Evolutionary conservation across 2,888 invertebrate species (phyloP).

Genomic region (Polymixis flavicincta): DNA sequence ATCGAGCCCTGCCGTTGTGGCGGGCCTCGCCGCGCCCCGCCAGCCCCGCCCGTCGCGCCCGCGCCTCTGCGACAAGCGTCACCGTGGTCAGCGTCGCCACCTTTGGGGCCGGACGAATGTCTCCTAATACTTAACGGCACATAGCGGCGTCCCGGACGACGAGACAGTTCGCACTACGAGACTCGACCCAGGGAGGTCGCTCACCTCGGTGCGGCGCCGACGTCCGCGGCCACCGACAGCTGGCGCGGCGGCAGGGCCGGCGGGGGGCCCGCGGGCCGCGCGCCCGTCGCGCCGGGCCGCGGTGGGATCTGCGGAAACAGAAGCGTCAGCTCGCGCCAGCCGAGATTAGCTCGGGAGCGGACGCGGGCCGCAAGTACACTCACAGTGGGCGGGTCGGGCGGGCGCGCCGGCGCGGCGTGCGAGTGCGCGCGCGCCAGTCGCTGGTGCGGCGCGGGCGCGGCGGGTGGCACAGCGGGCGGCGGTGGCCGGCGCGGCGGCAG

Average conservation of each 20-base stretch:
- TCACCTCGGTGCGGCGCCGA: slow-evolving; percentile 82
- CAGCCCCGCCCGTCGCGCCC: slow-evolving; percentile 66
- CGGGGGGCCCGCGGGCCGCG: slow-evolving; percentile 75
- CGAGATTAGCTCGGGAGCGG: no score
- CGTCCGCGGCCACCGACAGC: slow-evolving; percentile 87
- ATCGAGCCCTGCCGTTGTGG: slow-evolving; percentile 78
- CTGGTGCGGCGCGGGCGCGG: slow-evolving; percentile 70
- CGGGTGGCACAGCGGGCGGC: slow-evolving; percentile 67
- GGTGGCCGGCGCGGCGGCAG: slow-evolving; percentile 76
- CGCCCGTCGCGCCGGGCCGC: slow-evolving; percentile 68
- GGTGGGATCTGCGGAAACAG: slow-evolving; percentile 79
- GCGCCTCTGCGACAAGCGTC: slow-evolving; percentile 62
- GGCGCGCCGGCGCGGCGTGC: slow-evolving; percentile 76
- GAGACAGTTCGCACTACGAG: slow-evolving; percentile 32
- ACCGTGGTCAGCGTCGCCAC: slow-evolving; percentile 51
- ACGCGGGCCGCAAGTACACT: slow-evolving; percentile 38
- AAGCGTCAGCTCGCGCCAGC: not conserved
- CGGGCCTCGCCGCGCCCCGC: slow-evolving; percentile 52
- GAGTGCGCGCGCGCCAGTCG: slow-evolving; percentile 82
- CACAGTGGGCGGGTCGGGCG: slow-evolving; percentile 80
- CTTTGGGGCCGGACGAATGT: slow-evolving; percentile 43
- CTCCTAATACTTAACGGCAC: slow-evolving; percentile 49
- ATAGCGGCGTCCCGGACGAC: slow-evolving; percentile 12
- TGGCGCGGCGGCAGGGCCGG: slow-evolving; percentile 91
- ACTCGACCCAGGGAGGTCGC: slow-evolving; percentile 43